Base-by-base conservation (phyloP, 2,888 invertebrate species). In the Drosophila nr. perissopoda region DNA sequence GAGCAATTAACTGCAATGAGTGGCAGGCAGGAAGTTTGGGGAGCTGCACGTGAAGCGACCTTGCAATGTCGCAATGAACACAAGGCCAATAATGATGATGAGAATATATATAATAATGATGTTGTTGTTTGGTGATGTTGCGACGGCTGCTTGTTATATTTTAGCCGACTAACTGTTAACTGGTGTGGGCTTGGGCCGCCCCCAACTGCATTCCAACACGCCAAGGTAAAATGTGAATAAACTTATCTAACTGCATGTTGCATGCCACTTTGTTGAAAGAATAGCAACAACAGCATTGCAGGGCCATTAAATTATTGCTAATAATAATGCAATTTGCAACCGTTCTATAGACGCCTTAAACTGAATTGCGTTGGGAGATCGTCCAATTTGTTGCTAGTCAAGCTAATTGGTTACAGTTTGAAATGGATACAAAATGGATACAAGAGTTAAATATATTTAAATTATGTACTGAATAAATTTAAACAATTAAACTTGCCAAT, bases 241-340 rank as follows among this genome's bases (percentile, higher is more conserved):
- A 74, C 69, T 66, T 58, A 70, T 60, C 81, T 87, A 89, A 84
- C 89, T 88, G 85, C 85, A 82, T 82, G 88, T 86, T 88, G 89
- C 85, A 83, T 86, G 87, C 76, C 80, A 76, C 86, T 51, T 48
- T 60, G 76, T 49, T 69, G 70, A 63, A 71, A 67, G 31, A 60
- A 59, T 56, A 53, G 5, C 52, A 34, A 27, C 72, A 46, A 70
- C 62, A 54, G 63, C 29, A 63, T 33, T 76, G 79, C 84, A 82
- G 75, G 76, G 72, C 79, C 89, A 80, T 81, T 67, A 83, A 78
- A 77, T 79, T 84, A 88, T 81, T 74, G 70, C 76, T 79, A 78
- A 79, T 80, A 81, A 82, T 81, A 91, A 79, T 75, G 79, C 76
- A 80, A 79, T 81, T 78, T 75, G 62, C 66, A 63, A 61, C 66